Evolutionary conservation across 2,113 vertebrate genomes (phyloP).

Genomic region (Psammodynastes pulverulentus): DNA sequence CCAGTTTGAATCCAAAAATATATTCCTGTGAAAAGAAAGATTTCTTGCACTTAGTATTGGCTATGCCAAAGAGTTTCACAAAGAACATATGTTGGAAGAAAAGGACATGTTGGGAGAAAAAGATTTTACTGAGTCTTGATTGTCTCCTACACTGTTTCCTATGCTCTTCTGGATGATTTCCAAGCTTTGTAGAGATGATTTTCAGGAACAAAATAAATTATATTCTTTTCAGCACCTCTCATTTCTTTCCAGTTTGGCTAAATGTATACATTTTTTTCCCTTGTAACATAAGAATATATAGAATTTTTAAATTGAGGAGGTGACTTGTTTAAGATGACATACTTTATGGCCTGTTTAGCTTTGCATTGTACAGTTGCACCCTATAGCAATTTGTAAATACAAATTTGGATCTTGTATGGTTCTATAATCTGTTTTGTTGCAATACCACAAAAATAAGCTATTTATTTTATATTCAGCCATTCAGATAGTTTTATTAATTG

Average conservation of each 20-base stretch:
- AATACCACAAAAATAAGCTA: background rate
- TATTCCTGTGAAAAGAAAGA: background rate
- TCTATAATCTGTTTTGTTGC: background rate
- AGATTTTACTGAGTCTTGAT: background rate
- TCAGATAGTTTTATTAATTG: background rate
- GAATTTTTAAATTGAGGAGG: background rate
- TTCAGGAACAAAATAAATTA: background rate
- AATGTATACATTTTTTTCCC: background rate
- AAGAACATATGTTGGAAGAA: background rate
- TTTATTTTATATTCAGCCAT: background rate
- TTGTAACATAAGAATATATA: background rate
- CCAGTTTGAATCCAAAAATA: background rate
- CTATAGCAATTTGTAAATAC: constrained; percentile 35
- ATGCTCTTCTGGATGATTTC: background rate
- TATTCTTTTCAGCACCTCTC: background rate
- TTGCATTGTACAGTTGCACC: constrained; percentile 45
- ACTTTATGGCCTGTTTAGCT: constrained; percentile 1
- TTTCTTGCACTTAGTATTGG: background rate
- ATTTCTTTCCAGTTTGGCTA: background rate
- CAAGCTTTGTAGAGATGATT: background rate
- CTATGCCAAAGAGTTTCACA: background rate
- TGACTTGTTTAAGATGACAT: background rate
- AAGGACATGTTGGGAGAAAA: no score
- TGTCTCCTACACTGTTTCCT: background rate
- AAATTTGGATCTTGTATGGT: background rate